phyloP scores from a whole-genome alignment of 2,888 invertebrate genomes.

The Drosophila silvestris region DNA sequence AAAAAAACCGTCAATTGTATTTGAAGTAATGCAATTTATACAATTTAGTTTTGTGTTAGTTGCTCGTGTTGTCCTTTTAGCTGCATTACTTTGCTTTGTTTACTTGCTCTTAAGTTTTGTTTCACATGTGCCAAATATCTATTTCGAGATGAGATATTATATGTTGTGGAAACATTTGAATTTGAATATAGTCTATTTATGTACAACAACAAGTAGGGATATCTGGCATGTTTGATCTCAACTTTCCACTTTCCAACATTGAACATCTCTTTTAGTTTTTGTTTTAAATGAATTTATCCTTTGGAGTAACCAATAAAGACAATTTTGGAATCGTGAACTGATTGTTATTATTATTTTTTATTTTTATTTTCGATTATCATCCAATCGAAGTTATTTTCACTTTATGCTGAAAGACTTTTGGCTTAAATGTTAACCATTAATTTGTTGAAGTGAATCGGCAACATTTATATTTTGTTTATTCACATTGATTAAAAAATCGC shows the following conservation, averaged over 20 bases:
- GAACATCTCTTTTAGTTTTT: conserved; percentile 17
- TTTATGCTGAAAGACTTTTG: background rate
- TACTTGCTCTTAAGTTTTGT: conserved; percentile 26
- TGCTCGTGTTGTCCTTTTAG: conserved; percentile 14
- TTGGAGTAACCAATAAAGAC: conserved; percentile 37
- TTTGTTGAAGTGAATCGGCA: background rate
- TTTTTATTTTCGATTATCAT: background rate
- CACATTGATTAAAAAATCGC: too few relatives aligned
- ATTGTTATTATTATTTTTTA: too few relatives aligned
- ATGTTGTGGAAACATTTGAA: conserved; percentile 15
- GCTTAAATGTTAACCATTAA: background rate
- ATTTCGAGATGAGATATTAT: background rate
- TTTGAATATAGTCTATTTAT: conserved; percentile 15
- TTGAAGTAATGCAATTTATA: conserved; percentile 19
- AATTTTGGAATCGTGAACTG: conserved; percentile 20
- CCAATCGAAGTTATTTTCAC: background rate
- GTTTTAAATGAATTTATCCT: conserved; percentile 9
- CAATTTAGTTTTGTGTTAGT: conserved; percentile 14
- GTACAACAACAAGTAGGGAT: conserved; percentile 15
- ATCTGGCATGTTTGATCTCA: conserved; percentile 53
- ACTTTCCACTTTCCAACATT: conserved; percentile 23
- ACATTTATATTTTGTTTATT: too few relatives aligned
- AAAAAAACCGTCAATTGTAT: conserved; percentile 23
- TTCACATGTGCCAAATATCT: conserved; percentile 53
- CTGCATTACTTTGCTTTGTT: conserved; percentile 4